A percentile compares a stretch with the other conserved stretches of the same genome.
Conservation (phyloP, 2,113 vertebrate species). For the Nothoprocta pentlandii region DNA sequence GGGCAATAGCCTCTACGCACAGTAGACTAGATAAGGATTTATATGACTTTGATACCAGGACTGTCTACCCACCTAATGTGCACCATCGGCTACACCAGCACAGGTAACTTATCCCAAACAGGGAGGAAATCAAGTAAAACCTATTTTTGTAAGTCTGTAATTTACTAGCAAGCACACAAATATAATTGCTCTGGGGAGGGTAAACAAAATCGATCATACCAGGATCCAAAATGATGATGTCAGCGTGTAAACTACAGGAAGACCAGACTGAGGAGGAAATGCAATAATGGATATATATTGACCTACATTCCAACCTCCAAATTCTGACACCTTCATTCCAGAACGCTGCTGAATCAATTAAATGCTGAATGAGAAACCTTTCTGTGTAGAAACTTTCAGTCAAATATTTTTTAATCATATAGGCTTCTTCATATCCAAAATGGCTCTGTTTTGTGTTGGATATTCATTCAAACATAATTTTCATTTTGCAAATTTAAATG, state of each 20-base stretch:
- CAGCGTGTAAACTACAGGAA: background rate
- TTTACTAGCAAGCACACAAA: background rate
- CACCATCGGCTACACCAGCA: background rate
- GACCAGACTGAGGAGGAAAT: background rate
- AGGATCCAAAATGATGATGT: background rate
- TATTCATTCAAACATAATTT: background rate
- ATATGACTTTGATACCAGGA: background rate
- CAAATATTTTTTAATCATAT: background rate
- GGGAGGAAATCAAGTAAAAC: background rate
- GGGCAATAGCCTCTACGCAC: background rate
- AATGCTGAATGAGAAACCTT: background rate
- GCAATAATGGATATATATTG: background rate
- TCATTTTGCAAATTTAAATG: background rate
- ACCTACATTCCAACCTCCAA: background rate
- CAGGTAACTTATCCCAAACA: background rate
- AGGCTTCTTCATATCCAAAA: background rate
- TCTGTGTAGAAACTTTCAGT: background rate
- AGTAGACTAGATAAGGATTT: background rate
- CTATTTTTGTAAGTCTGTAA: background rate
- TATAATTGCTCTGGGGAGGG: no score
- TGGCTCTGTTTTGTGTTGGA: background rate
- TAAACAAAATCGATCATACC: background rate
- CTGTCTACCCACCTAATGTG: background rate
- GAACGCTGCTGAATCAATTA: background rate
- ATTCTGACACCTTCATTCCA: background rate